Conservation (phyloP, 2,888 invertebrate species). For the Pilophorus perplexus region DNA sequence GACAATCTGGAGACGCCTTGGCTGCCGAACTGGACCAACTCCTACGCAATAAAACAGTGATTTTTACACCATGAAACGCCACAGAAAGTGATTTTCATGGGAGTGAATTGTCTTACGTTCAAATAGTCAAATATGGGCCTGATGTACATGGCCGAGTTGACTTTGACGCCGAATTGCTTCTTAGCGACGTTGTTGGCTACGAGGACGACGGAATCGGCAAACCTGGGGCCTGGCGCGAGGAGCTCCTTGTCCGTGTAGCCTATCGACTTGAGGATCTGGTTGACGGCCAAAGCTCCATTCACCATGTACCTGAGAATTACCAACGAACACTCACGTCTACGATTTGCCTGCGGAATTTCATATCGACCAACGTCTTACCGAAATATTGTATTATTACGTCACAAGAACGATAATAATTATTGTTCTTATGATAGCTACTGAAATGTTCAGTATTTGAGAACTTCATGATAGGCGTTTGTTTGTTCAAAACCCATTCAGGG, state of each 20-base stretch:
- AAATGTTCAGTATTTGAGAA: no score
- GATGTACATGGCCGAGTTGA: conserved; percentile 71
- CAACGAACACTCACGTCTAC: no score
- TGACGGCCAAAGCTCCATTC: conserved; percentile 68
- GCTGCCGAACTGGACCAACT: conserved; percentile 68
- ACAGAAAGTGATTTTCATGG: no score
- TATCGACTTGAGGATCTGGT: conserved; percentile 71
- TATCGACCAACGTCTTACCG: no score
- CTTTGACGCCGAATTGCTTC: conserved; percentile 67
- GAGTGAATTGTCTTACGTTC: conserved; percentile 61
- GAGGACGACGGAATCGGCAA: conserved; percentile 66
- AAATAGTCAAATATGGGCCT: conserved; percentile 71
- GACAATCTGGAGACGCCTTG: conserved; percentile 64
- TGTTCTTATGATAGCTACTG: no score
- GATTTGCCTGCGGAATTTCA: no score
- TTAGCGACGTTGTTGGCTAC: conserved; percentile 67
- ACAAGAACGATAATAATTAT: no score
- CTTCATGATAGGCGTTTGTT: no score
- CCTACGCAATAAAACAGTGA: conserved; percentile 55
- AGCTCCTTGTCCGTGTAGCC: conserved; percentile 69
- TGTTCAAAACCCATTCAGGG: no score
- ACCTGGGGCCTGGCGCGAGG: conserved; percentile 65
- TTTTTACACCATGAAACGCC: not conserved
- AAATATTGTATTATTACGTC: no score
- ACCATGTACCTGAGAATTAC: conserved; percentile 63